These are phyloP conservation scores for Muricea muricata DNA, from an alignment of 92 coral and sea anemone species.

Conservation along the genomic window DNA sequence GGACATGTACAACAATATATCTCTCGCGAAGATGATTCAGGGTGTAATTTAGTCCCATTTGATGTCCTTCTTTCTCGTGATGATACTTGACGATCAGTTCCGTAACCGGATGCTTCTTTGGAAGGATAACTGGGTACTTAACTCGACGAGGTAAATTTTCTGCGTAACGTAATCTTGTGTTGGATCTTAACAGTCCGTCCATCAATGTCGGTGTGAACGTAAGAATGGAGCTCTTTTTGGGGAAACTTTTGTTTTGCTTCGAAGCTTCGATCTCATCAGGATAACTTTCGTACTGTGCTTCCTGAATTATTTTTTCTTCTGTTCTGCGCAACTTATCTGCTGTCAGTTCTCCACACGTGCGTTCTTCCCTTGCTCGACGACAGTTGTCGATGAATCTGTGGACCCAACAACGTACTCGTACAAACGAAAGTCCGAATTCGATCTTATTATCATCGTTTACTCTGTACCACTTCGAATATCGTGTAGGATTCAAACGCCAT, in stretches of 20 bases:
- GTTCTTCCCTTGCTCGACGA: constrained; percentile 36
- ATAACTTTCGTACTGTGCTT: constrained; percentile 57
- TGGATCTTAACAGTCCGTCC: constrained; percentile 60
- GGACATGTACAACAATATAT: too few relatives aligned
- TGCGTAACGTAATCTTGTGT: constrained; percentile 55
- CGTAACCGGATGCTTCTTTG: too few relatives aligned
- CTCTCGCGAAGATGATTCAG: too few relatives aligned
- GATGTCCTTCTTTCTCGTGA: neutral
- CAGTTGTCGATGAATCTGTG: too few relatives aligned
- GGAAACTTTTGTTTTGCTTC: constrained; percentile 22
- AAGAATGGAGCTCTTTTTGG: constrained; percentile 45
- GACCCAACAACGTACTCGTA: too few relatives aligned
- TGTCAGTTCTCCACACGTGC: constrained; percentile 51
- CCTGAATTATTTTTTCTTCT: constrained; percentile 47
- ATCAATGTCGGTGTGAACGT: constrained; percentile 46
- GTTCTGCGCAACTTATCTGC: constrained; percentile 61
- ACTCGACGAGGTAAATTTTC: constrained; percentile 49
- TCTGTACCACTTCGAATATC: constrained; percentile 73
- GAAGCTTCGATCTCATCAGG: constrained; percentile 61
- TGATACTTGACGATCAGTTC: neutral
- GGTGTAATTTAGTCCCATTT: too few relatives aligned
- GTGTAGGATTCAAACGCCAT: constrained; percentile 57
- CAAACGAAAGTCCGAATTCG: constrained; percentile 70
- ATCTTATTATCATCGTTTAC: constrained; percentile 45
- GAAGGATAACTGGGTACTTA: constrained; percentile 55